Evolutionary conservation across 2,888 invertebrate species (phyloP).

Genomic region (Prosopocoilus inquinatus): DNA sequence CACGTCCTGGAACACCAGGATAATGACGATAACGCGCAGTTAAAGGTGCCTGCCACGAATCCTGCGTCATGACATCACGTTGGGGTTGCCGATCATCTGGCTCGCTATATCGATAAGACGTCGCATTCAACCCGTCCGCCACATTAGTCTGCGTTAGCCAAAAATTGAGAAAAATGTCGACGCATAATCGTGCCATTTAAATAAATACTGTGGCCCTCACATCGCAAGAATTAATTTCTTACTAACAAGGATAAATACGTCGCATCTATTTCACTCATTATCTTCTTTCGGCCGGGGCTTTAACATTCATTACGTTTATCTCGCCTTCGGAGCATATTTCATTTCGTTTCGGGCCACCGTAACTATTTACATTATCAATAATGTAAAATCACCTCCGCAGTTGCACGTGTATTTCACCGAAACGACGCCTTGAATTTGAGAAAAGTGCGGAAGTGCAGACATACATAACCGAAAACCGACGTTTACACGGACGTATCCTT

Average conservation of each 20-base stretch:
- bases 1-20: slow-evolving; percentile 28
- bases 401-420: too few relatives aligned
- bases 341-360: too few relatives aligned
- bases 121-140: slow-evolving; percentile 6
- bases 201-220: slow-evolving; percentile 15
- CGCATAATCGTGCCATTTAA: slow-evolving; percentile 20
- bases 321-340: too few relatives aligned
- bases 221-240: slow-evolving; percentile 17
- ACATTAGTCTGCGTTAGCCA: slow-evolving; percentile 17
- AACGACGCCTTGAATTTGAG: too few relatives aligned
- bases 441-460: slow-evolving; percentile 8
- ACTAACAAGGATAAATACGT: slow-evolving; percentile 15
- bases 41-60: slow-evolving; percentile 29
- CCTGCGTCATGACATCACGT: slow-evolving; percentile 27
- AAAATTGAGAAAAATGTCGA: slow-evolving; percentile 22
- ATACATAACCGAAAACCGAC: slow-evolving; percentile 13
- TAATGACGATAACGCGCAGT: slow-evolving; percentile 28
- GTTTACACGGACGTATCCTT: background rate
- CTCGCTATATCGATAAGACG: slow-evolving; percentile 20
- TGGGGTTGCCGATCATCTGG: slow-evolving; percentile 27
- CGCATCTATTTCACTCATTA: slow-evolving; percentile 8
- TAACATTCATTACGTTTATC: too few relatives aligned
- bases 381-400: too few relatives aligned
- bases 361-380: too few relatives aligned
- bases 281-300: too few relatives aligned